Evolutionary conservation across 2,888 invertebrate genomes (phyloP).

Genomic region (Chaetogeoica ovagalla): DNA sequence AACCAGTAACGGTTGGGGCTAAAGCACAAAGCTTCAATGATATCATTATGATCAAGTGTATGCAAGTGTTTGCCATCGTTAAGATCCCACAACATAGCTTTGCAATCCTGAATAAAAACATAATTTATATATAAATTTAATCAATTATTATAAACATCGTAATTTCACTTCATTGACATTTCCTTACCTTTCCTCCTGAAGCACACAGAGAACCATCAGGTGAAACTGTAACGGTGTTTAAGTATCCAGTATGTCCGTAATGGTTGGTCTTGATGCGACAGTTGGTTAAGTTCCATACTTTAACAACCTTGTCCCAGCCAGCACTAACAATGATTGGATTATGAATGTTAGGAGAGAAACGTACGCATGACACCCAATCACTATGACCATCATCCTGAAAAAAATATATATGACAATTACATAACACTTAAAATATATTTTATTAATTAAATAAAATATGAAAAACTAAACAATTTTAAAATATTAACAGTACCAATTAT

Average conservation of each 20-base stretch:
- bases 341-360: slow-evolving; percentile 97
- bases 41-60: slow-evolving; percentile 96
- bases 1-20: slow-evolving; percentile 99
- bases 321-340: slow-evolving; percentile 98
- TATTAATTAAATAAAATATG: not conserved
- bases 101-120: slow-evolving; percentile 74
- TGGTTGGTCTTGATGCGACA: slow-evolving; percentile 99
- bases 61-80: slow-evolving; percentile 99
- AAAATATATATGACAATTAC: slow-evolving; percentile 18
- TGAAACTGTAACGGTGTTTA: slow-evolving; percentile 98
- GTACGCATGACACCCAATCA: slow-evolving; percentile 98
- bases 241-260: slow-evolving; percentile 92
- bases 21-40: slow-evolving; percentile 97
- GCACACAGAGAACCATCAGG: slow-evolving; percentile 99
- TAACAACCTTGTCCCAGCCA: slow-evolving; percentile 97
- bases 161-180: not conserved
- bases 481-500: no score
- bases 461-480: not conserved
- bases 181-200: slow-evolving; percentile 87
- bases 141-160: not conserved
- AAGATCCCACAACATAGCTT: slow-evolving; percentile 99
- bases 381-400: slow-evolving; percentile 85
- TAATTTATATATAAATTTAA: not conserved
- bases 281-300: slow-evolving; percentile 98
- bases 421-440: not conserved